Evolutionary conservation across 2,113 vertebrate species (phyloP).

Genomic region (Brachyhypopomus occidentalis): DNA sequence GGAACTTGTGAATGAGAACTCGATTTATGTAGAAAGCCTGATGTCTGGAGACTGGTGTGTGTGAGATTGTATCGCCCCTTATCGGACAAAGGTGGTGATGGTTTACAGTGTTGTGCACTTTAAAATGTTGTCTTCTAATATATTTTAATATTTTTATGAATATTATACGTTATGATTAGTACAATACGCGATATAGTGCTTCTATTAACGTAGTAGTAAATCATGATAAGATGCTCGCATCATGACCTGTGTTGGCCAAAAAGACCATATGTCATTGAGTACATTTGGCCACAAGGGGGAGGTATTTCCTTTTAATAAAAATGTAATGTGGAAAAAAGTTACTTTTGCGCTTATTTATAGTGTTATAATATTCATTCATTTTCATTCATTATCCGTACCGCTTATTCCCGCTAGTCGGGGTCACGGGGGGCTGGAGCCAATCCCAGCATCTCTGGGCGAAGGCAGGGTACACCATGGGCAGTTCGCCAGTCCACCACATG

Average conservation of each 20-base stretch:
- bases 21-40: background rate
- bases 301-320: slow-evolving; percentile 26
- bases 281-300: slow-evolving; percentile 31
- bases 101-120: background rate
- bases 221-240: background rate
- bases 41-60: background rate
- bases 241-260: background rate
- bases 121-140: background rate
- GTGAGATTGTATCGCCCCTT: slow-evolving; percentile 37
- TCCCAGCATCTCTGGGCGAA: too few relatives aligned
- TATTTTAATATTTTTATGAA: background rate
- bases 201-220: background rate
- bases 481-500: too few relatives aligned
- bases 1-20: background rate
- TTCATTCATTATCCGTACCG: too few relatives aligned
- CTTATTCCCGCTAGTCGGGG: too few relatives aligned
- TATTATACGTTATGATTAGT: background rate
- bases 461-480: too few relatives aligned
- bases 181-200: too few relatives aligned
- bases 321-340: too few relatives aligned
- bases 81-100: slow-evolving; percentile 2
- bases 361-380: too few relatives aligned
- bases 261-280: background rate
- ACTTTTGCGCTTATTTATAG: too few relatives aligned
- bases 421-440: too few relatives aligned